Evolutionary conservation across 2,888 invertebrate species (phyloP).

Genomic region (Arctia plantaginis): DNA sequence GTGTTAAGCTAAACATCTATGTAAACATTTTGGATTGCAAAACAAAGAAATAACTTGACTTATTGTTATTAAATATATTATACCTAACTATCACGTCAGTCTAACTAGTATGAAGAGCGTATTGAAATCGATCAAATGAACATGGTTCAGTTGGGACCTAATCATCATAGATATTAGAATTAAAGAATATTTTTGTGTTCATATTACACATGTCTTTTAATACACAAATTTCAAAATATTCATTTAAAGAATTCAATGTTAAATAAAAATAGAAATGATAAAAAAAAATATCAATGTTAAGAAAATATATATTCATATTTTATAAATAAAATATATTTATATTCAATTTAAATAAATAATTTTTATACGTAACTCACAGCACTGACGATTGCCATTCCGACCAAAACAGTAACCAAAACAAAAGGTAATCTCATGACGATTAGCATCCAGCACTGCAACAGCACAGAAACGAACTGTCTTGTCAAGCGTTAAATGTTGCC

Average conservation of each 20-base stretch:
- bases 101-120: background rate
- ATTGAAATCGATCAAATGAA: background rate
- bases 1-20: background rate
- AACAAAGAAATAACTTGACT: background rate
- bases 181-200: no score
- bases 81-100: background rate
- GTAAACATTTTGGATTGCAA: background rate
- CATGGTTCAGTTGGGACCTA: no score
- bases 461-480: constrained; percentile 53
- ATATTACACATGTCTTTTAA: no score
- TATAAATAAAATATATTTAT: no score
- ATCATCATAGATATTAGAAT: no score
- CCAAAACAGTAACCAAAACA: constrained; percentile 38
- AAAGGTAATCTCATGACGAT: constrained; percentile 52
- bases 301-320: no score
- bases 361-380: constrained; percentile 36
- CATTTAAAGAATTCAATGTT: no score
- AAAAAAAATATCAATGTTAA: no score
- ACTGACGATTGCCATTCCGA: constrained; percentile 26
- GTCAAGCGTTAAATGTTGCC: constrained; percentile 50
- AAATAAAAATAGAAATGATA: no score
- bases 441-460: constrained; percentile 41
- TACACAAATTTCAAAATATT: no score
- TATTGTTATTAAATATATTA: background rate
- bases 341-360: background rate